Evolutionary conservation across 1,140 invertebrate genomes (phyloP).

Genomic region (Zaprionus nigranus): DNA sequence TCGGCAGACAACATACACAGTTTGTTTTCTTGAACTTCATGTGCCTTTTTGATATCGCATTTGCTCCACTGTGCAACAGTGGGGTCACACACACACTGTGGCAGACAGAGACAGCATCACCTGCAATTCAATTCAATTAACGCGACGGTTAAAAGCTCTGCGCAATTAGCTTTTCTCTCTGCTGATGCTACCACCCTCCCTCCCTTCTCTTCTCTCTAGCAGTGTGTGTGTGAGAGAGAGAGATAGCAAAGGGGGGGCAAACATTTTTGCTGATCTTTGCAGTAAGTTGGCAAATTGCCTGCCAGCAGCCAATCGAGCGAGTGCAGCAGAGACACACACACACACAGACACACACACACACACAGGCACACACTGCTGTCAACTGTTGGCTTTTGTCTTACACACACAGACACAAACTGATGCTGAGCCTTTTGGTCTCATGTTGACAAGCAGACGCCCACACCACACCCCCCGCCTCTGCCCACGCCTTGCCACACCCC

Average conservation of each 20-base stretch:
- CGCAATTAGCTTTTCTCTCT: constrained; percentile 53
- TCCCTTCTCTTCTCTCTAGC: constrained; percentile 3
- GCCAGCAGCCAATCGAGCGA: constrained; percentile 71
- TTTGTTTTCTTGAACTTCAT: neutral
- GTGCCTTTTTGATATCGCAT: too few species aligned
- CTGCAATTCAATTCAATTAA: constrained; percentile 81
- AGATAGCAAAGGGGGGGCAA: neutral
- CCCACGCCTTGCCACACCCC: neutral
- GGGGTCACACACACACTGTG: neutral
- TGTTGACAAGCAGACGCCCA: constrained; percentile 68
- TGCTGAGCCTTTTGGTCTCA: constrained; percentile 66
- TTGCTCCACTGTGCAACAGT: constrained; percentile 38
- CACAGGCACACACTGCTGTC: constrained; percentile 41
- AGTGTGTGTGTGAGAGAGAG: neutral
- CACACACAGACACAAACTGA: constrained; percentile 41
- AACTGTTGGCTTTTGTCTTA: constrained; percentile 66
- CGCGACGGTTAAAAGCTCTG: constrained; percentile 67
- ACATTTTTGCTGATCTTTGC: constrained; percentile 80
- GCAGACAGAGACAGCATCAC: constrained; percentile 29
- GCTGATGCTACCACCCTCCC: neutral
- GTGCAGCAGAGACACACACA: constrained; percentile 43
- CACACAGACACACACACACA: constrained; percentile 11
- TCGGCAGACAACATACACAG: neutral
- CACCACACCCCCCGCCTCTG: neutral
- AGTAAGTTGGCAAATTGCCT: constrained; percentile 80